These are phyloP conservation scores for Trogon surrucura DNA, from an alignment of 2,113 vertebrate species.

Conservation along the genomic window DNA sequence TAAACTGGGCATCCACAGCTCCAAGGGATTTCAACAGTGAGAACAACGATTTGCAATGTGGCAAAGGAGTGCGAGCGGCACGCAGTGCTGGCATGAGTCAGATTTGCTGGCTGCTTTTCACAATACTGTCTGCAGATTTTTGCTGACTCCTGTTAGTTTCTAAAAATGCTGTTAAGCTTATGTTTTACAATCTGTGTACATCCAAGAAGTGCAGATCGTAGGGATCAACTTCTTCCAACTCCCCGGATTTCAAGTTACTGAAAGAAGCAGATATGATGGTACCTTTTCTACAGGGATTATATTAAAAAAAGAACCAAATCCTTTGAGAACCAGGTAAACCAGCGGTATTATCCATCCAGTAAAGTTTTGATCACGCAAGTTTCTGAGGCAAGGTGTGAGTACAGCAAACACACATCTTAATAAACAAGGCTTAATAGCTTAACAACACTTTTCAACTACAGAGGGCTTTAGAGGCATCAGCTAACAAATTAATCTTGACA, in stretches of 20 bases:
- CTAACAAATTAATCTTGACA: conserved; percentile 44
- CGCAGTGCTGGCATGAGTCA: background rate
- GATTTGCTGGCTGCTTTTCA: conserved; percentile 17
- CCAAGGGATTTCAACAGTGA: background rate
- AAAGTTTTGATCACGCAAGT: background rate
- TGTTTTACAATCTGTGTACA: conserved; percentile 56
- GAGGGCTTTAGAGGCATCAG: background rate
- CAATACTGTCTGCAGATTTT: conserved; percentile 14
- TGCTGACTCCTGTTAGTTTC: conserved; percentile 59
- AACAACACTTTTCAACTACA: conserved; percentile 1
- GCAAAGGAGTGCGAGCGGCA: background rate
- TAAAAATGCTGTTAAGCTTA: conserved; percentile 56
- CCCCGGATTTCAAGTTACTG: background rate
- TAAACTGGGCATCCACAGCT: background rate
- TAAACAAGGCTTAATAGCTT: conserved; percentile 8
- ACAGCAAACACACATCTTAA: background rate
- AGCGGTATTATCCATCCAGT: background rate
- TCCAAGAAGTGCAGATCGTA: background rate
- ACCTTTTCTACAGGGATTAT: background rate
- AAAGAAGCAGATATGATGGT: background rate
- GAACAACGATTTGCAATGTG: background rate
- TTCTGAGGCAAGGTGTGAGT: background rate
- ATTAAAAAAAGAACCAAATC: background rate
- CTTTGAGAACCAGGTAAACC: background rate
- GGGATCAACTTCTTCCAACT: conserved; percentile 27